Percentiles rank a stretch among this genome's conserved stretches.
These are phyloP conservation scores for Porites cylindrica DNA, from an alignment of 92 coral and sea anemone genomes.

Conservation along the genomic window DNA sequence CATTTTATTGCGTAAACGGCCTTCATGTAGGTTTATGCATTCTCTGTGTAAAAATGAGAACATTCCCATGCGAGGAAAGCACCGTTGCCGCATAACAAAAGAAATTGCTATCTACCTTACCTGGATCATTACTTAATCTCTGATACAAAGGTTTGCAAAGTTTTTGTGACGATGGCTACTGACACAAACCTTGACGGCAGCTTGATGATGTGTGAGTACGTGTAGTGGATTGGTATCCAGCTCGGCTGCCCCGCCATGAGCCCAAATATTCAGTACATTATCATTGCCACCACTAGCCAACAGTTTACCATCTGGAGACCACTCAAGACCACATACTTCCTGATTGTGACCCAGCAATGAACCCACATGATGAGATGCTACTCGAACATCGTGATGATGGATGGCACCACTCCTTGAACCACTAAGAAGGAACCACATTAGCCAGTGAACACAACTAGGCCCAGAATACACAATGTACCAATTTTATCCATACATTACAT, in stretches of 20 bases:
- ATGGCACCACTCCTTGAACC: constrained; percentile 95
- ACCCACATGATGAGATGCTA: constrained; percentile 84
- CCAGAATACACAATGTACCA: too few relatives aligned
- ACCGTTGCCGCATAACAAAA: too few relatives aligned
- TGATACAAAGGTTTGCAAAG: too few relatives aligned
- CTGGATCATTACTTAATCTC: too few relatives aligned
- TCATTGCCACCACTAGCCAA: constrained; percentile 99
- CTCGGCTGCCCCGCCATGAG: constrained; percentile 41
- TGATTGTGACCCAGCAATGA: constrained; percentile 90
- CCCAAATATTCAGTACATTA: constrained; percentile 93
- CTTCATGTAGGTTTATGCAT: too few relatives aligned
- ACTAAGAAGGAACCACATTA: constrained; percentile 43
- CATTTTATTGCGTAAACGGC: too few relatives aligned
- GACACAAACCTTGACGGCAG: constrained; percentile 87
- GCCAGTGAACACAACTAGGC: neutral
- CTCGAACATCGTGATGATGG: constrained; percentile 94
- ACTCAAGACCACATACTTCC: constrained; percentile 94
- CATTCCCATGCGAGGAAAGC: too few relatives aligned
- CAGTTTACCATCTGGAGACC: constrained; percentile 96
- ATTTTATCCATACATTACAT: too few relatives aligned
- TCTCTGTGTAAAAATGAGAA: too few relatives aligned
- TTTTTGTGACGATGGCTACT: too few relatives aligned
- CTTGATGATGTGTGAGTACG: constrained; percentile 88
- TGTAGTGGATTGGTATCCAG: constrained; percentile 57
- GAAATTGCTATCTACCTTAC: too few relatives aligned